These are phyloP conservation scores for Euzophera pinguis DNA, from an alignment of 2,888 invertebrate species.

Conservation along the genomic window DNA sequence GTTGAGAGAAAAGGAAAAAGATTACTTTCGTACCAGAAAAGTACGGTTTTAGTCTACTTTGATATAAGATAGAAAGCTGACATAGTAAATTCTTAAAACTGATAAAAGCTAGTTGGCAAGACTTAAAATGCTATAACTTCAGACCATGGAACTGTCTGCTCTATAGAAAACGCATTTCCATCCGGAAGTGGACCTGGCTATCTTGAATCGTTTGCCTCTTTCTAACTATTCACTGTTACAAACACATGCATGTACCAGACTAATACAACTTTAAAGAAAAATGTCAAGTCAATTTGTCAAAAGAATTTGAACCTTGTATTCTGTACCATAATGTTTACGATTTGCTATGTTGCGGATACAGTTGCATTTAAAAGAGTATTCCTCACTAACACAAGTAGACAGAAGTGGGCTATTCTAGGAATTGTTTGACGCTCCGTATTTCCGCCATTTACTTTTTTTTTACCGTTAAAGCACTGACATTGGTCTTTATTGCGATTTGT, in stretches of 20 bases:
- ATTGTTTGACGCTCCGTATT: constrained; percentile 55
- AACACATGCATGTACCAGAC: constrained; percentile 34
- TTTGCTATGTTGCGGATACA: background rate
- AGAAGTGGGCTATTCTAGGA: constrained; percentile 48
- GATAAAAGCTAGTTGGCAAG: constrained; percentile 27
- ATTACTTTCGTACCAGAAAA: too few species aligned
- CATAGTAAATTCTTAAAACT: constrained; percentile 22
- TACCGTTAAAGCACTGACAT: constrained; percentile 40
- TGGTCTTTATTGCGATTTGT: constrained; percentile 68
- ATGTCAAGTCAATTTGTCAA: background rate
- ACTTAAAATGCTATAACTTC: constrained; percentile 29
- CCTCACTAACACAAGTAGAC: constrained; percentile 42
- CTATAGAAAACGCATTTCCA: constrained; percentile 58
- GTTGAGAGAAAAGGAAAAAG: too few species aligned
- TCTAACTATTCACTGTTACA: constrained; percentile 43
- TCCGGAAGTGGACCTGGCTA: constrained; percentile 50
- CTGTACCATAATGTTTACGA: constrained; percentile 2
- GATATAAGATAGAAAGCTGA: background rate
- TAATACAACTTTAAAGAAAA: constrained; percentile 26
- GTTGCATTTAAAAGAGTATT: constrained; percentile 26
- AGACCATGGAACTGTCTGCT: constrained; percentile 31
- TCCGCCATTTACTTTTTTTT: constrained; percentile 49
- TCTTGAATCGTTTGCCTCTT: constrained; percentile 49
- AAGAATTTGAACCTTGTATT: constrained; percentile 1
- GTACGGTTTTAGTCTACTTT: too few species aligned